Percentiles rank a stretch among this genome's conserved stretches.
These are phyloP conservation scores for Paramormyrops hopkinsi DNA, from an alignment of 2,797 vertebrate genomes.

Conservation along the genomic window DNA sequence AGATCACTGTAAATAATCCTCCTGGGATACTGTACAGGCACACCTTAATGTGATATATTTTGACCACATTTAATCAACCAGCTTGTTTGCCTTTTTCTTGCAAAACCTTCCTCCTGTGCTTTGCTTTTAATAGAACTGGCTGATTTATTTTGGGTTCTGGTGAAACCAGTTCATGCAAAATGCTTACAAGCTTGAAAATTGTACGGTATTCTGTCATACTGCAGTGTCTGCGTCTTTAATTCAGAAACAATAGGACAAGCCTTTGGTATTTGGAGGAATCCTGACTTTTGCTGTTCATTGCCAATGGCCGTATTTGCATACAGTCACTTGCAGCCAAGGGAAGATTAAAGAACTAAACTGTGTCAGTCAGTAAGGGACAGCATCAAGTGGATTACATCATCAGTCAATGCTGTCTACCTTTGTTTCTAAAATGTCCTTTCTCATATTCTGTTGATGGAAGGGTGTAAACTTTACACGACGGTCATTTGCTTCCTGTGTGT, in stretches of 20 bases:
- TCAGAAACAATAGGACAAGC: not conserved
- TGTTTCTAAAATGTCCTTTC: not conserved
- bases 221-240: not conserved
- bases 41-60: constrained; percentile 14
- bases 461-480: not conserved
- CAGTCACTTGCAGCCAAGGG: not conserved
- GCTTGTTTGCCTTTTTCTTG: not conserved
- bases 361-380: constrained; percentile 1
- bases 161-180: not conserved
- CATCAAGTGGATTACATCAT: not conserved
- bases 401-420: not conserved
- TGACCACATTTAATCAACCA: constrained; percentile 4
- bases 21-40: not conserved
- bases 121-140: not conserved
- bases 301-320: not conserved
- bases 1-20: not conserved
- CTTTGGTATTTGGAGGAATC: not conserved
- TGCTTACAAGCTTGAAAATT: not conserved
- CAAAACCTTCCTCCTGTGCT: not conserved
- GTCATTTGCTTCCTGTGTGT: not conserved
- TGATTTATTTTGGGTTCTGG: not conserved
- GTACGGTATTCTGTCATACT: not conserved
- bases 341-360: not conserved
- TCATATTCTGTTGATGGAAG: not conserved
- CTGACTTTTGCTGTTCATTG: not conserved